Evolutionary conservation across 2,888 invertebrate genomes (phyloP), one percentile per base, ranked within the genome.

Genomic region (Tridacna gigas): DNA sequence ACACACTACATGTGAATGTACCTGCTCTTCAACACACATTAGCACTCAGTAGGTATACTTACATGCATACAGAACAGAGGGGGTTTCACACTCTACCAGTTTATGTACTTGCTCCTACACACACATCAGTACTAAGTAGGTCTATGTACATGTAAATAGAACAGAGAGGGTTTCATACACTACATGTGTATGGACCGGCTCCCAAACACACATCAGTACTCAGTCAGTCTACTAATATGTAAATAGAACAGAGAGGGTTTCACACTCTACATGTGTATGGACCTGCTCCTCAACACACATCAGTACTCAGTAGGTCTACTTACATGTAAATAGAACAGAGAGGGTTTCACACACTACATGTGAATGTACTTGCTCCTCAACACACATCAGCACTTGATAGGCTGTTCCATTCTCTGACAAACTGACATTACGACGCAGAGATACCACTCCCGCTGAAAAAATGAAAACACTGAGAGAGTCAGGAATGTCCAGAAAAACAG

Each of bases 311-410:
- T 71, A 81, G 11, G 61, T 66, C 11, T 51, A 74, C 80, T 74
- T 74, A 81, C 81, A 74, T 22, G 77, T 73, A 67, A 81, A 51
- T 9, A 65, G 67, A 9, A 77, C 81, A 11, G 28, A 56, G 0
- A 81, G 74, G 7, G 73, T 74, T 66, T 65, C 81, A 74, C 81
- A 81, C n/a, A 77, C n/a, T 0, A 48, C 47, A 60, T 81, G 81
- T 25, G 71, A 47, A 71, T 82, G 82, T 7, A 74, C 63, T n/a
- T 60, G 12, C 0, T 82, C 82, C 5, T 56, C 28, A 13, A 82
- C 67, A 71, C 82, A 82, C 47, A 82, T 51, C 2, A 61, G 60
- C 22, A 78, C 69, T 20, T 60, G 28, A 20, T 74, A 82, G 11
- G 66, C 63, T 18, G n/a, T 60, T 0, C 75, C 78, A 26, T 82